Percentiles rank a stretch among this genome's conserved stretches.
Conservation (phyloP, 2,888 invertebrate species). For the Lepeophtheirus nordmannii region DNA sequence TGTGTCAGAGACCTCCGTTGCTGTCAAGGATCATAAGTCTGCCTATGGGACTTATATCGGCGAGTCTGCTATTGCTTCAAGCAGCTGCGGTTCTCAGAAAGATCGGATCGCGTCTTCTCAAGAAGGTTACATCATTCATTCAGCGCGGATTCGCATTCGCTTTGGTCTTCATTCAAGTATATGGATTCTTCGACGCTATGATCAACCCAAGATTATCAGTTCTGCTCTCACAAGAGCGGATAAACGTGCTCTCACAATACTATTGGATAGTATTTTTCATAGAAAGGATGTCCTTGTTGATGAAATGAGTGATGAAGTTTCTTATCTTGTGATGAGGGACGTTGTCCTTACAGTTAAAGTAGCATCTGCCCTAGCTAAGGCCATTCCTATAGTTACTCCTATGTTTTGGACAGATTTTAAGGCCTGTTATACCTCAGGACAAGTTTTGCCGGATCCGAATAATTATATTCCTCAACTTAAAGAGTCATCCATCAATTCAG, state of each 20-base stretch:
- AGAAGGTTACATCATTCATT: not conserved
- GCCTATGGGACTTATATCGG: conserved; percentile 10
- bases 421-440: not conserved
- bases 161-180: not conserved
- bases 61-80: conserved; percentile 6
- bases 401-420: conserved; percentile 8
- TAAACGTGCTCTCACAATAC: not conserved
- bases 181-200: not conserved
- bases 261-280: not conserved
- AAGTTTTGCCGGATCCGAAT: conserved; percentile 17
- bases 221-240: not conserved
- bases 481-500: conserved; percentile 7
- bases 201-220: not conserved
- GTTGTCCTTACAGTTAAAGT: conserved; percentile 21
- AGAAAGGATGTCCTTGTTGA: not conserved
- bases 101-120: not conserved
- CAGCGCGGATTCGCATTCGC: not conserved
- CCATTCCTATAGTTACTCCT: conserved; percentile 8
- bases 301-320: conserved; percentile 1
- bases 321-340: conserved; percentile 7
- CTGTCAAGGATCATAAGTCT: not conserved
- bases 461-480: conserved; percentile 16
- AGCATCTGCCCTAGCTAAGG: conserved; percentile 9
- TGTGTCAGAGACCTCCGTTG: not conserved
- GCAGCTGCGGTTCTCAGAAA: not conserved